phyloP scores from a whole-genome alignment of 2,113 vertebrate species.

The Protobothrops mucrosquamatus region DNA sequence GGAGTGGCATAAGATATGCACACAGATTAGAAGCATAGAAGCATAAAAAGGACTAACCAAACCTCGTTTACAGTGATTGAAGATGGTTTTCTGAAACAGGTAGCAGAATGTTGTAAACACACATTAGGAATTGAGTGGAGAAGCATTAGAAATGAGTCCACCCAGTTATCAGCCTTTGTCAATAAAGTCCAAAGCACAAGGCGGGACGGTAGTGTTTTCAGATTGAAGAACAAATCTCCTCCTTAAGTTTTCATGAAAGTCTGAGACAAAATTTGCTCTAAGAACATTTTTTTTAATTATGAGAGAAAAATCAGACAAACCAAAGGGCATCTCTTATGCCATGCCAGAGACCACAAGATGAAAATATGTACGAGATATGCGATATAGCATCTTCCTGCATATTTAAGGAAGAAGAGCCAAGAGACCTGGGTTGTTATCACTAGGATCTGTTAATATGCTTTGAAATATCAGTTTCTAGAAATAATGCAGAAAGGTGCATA shows the following conservation, averaged over 20 bases:
- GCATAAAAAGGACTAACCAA: background rate
- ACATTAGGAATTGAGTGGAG: background rate
- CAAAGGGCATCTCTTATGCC: background rate
- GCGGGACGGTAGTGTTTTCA: background rate
- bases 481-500: background rate
- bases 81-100: background rate
- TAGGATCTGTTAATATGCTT: background rate
- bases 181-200: background rate
- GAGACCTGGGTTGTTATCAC: background rate
- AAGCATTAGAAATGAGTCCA: background rate
- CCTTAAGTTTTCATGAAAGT: background rate
- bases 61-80: background rate
- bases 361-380: background rate
- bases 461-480: background rate
- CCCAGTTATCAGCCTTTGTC: background rate
- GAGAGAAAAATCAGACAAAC: background rate
- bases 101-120: background rate
- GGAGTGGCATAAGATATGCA: background rate
- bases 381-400: background rate
- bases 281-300: background rate
- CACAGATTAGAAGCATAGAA: background rate
- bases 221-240: background rate
- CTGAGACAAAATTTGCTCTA: background rate
- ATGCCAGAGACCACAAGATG: background rate
- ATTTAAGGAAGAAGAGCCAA: background rate